phyloP scores from a whole-genome alignment of 2,113 vertebrate genomes.

The Fulmarus glacialis region DNA sequence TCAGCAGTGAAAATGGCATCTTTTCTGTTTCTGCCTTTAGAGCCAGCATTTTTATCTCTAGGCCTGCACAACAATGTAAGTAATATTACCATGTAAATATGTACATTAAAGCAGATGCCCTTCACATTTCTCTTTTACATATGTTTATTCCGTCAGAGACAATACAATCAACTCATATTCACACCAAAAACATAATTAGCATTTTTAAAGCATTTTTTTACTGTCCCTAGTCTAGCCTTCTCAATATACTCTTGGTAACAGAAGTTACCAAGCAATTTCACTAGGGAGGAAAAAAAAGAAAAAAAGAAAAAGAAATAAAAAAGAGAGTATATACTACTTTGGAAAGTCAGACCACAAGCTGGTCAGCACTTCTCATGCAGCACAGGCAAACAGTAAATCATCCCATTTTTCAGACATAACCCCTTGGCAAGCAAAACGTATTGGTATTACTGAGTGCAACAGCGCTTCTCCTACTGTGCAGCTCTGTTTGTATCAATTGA shows the following conservation, averaged over 20 bases:
- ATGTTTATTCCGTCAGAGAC: background rate
- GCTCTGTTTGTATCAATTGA: background rate
- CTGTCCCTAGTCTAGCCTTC: background rate
- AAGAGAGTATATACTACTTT: background rate
- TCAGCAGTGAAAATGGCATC: slow-evolving; percentile 46
- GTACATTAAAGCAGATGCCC: background rate
- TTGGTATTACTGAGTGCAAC: background rate
- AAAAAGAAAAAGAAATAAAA: background rate
- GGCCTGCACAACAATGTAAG: background rate
- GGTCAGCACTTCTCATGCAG: background rate
- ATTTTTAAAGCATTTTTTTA: background rate
- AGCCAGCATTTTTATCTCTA: slow-evolving; percentile 15
- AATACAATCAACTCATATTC: background rate
- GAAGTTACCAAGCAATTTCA: background rate
- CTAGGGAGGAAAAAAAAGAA: too few species aligned
- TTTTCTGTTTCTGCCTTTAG: slow-evolving; percentile 25
- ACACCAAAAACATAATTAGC: background rate
- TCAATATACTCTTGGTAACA: background rate
- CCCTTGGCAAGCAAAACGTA: background rate
- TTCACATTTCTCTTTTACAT: background rate
- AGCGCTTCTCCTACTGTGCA: background rate
- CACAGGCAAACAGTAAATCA: background rate
- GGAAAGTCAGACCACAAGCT: background rate
- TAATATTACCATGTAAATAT: background rate
- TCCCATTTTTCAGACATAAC: background rate